Conservation (phyloP, 1,140 invertebrate genomes). For the Cherax quadricarinatus region DNA sequence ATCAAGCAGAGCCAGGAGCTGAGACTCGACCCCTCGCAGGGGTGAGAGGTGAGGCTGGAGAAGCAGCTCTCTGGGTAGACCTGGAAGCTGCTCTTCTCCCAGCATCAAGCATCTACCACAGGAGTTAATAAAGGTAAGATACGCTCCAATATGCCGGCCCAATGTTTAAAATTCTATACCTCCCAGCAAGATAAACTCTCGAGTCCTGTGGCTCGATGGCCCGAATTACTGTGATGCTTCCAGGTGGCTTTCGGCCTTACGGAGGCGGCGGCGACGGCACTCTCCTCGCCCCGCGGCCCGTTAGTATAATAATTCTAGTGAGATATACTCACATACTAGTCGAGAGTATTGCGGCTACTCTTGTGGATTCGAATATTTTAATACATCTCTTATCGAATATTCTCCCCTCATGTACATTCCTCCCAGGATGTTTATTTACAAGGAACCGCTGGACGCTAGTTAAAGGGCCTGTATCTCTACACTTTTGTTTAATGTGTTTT, state of each 20-base stretch:
- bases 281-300: conserved; percentile 16
- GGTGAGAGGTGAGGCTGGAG: background rate
- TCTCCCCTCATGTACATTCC: conserved; percentile 16
- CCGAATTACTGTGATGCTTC: conserved; percentile 21
- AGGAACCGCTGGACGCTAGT: background rate
- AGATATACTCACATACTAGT: conserved; percentile 21
- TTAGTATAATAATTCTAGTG: conserved; percentile 36
- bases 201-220: conserved; percentile 5
- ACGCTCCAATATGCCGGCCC: conserved; percentile 53
- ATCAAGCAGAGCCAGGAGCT: no score
- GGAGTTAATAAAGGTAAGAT: conserved; percentile 62
- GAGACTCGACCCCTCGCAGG: no score
- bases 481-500: background rate
- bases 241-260: conserved; percentile 46
- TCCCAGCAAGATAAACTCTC: conserved; percentile 49
- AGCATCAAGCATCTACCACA: conserved; percentile 55
- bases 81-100: background rate
- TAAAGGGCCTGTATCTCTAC: background rate
- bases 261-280: conserved; percentile 1
- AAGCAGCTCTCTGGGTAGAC: background rate
- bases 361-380: conserved; percentile 48
- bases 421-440: conserved; percentile 3
- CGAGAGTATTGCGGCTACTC: conserved; percentile 31
- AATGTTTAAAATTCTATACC: conserved; percentile 58
- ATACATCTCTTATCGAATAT: conserved; percentile 28